phyloP scores from a whole-genome alignment of 1,140 invertebrate species.

The Habropoda laboriosa region DNA sequence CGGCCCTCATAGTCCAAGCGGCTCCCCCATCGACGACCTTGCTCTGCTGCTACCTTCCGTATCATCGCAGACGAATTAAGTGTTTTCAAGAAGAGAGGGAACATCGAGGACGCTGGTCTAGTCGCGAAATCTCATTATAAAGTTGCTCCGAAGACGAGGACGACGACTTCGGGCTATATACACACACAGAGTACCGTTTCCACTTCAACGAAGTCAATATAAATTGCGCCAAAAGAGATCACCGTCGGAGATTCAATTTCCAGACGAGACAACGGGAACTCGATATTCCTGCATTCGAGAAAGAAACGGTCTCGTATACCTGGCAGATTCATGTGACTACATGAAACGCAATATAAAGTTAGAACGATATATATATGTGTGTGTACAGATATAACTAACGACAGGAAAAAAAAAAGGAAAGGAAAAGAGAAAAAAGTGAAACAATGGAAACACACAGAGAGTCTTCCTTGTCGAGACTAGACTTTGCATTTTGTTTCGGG shows the following conservation, averaged over 20 bases:
- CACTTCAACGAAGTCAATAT: constrained; percentile 23
- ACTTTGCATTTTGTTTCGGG: not conserved
- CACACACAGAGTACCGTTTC: constrained; percentile 18
- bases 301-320: constrained; percentile 18
- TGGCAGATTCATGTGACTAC: constrained; percentile 25
- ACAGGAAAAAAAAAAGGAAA: not conserved
- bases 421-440: not conserved
- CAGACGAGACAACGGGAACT: constrained; percentile 42
- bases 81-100: not conserved
- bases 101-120: constrained; percentile 1
- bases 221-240: constrained; percentile 45
- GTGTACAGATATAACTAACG: too few species aligned
- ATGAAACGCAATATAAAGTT: constrained; percentile 16
- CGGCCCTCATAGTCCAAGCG: not conserved
- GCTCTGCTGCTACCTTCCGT: too few species aligned
- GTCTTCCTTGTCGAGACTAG: not conserved
- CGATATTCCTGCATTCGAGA: constrained; percentile 31
- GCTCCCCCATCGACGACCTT: not conserved
- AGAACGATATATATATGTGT: not conserved
- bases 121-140: constrained; percentile 45
- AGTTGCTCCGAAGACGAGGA: constrained; percentile 11
- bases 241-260: constrained; percentile 47
- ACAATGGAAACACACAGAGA: not conserved
- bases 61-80: constrained; percentile 30
- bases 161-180: too few species aligned